These are phyloP conservation scores for Rafetus swinhoei DNA, from an alignment of 2,113 vertebrate genomes.

Conservation along the genomic window DNA sequence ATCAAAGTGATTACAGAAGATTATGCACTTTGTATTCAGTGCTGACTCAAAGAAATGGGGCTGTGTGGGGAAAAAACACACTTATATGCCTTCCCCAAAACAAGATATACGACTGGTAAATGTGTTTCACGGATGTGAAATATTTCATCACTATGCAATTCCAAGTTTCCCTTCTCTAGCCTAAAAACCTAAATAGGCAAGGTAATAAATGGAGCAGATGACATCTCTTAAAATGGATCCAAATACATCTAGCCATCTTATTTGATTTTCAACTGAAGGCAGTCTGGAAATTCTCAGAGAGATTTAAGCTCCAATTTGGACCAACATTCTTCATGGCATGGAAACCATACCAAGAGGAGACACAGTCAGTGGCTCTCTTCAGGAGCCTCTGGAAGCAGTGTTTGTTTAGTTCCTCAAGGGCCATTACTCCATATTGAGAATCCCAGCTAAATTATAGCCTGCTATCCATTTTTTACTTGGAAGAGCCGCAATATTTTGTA, in stretches of 20 bases:
- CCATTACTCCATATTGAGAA: constrained; percentile 14
- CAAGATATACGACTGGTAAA: not conserved
- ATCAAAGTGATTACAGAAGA: not conserved
- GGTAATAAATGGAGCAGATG: not conserved
- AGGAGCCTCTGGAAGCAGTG: not conserved
- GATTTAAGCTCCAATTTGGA: not conserved
- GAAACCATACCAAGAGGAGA: not conserved
- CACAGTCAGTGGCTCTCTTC: not conserved
- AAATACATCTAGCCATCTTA: fast-evolving
- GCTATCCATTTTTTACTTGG: constrained; percentile 3
- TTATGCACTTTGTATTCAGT: not conserved
- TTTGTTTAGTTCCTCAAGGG: not conserved
- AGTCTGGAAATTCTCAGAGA: not conserved
- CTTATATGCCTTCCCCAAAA: not conserved
- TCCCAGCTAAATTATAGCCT: constrained; percentile 20
- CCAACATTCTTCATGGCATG: not conserved
- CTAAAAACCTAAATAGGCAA: not conserved
- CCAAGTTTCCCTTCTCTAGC: not conserved
- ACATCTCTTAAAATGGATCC: fast-evolving
- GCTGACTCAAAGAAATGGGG: fast-evolving
- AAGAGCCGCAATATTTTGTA: constrained; percentile 12
- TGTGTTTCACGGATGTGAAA: not conserved
- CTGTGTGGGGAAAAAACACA: fast-evolving
- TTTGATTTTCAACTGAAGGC: not conserved
- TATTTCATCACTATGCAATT: not conserved